Evolutionary conservation across 2,888 invertebrate species (phyloP), one percentile per base, ranked within the genome.

Genomic region (Coelinius sp.): DNA sequence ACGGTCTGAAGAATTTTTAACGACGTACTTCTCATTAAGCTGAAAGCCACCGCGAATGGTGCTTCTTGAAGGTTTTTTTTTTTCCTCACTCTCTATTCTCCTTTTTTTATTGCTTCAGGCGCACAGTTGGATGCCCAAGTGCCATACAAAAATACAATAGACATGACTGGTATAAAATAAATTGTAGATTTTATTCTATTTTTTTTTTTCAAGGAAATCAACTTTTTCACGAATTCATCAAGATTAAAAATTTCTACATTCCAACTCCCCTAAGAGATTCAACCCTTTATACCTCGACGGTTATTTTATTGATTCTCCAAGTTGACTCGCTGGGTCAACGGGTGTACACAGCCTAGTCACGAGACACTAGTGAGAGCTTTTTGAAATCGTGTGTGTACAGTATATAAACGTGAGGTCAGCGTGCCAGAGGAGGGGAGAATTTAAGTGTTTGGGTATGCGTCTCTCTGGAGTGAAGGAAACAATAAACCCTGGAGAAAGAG

Each of bases 221-320:
- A 31, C 31, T 31, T 7, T 5, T 31, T 31, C 31, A 5, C 31
- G 31, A n/a, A n/a, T 10, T n/a, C n/a, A 41, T 41, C 5, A 41
- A n/a, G n/a, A 41, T 41, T 12, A n/a, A 41, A 41, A 41, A 2
- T 41, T 41, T 12, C 1, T 10, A 5, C 2, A 2, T 38, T 10
- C 10, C 8, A 10, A 38, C 5, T 31, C 31, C 31, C 7, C 31
- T 7, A 31, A 31, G n/a, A n/a, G n/a, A n/a, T n/a, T n/a, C n/a
- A n/a, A n/a, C n/a, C n/a, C n/a, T n/a, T n/a, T n/a, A n/a, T n/a
- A 35, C 35, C 10, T 35, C 35, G 8, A 35, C 35, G n/a, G n/a
- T n/a, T n/a, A n/a, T n/a, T 68, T 46, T 70, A 75, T 76, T 71
- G 77, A 77, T 76, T 75, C 75, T 76, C 69, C 70, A 14, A 62